Evolutionary conservation across 1,140 invertebrate species (phyloP).

Genomic region (Alviniconcha marisindica): DNA sequence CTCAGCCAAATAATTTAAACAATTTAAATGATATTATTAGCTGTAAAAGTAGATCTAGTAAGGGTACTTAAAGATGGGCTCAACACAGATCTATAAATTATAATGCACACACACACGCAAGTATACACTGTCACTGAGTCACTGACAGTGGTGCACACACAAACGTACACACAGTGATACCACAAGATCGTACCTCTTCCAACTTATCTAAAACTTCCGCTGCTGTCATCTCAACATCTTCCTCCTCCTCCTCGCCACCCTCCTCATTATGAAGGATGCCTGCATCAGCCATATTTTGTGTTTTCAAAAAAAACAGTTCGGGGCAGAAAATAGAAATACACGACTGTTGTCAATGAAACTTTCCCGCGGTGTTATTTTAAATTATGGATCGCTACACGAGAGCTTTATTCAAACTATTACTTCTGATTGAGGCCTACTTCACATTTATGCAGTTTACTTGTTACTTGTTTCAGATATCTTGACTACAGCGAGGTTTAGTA

Average conservation of each 20-base stretch:
- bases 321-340: background rate
- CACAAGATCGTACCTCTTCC: constrained; percentile 76
- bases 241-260: constrained; percentile 47
- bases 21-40: too few species aligned
- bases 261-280: background rate
- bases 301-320: background rate
- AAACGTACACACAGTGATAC: background rate
- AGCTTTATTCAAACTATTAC: too few species aligned
- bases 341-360: constrained; percentile 3
- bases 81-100: background rate
- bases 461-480: too few species aligned
- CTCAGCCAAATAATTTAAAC: too few species aligned
- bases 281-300: background rate
- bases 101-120: background rate
- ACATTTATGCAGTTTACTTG: too few species aligned
- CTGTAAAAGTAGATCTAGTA: too few species aligned
- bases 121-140: background rate
- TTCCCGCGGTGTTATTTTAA: background rate
- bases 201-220: constrained; percentile 82
- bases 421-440: too few species aligned
- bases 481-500: too few species aligned
- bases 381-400: too few species aligned
- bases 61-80: too few species aligned
- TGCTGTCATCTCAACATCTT: constrained; percentile 81
- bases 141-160: too few species aligned